A percentile compares a stretch with the other conserved stretches of the same genome.
phyloP scores from a whole-genome alignment of 2,888 invertebrate species.

The Timandra comae region DNA sequence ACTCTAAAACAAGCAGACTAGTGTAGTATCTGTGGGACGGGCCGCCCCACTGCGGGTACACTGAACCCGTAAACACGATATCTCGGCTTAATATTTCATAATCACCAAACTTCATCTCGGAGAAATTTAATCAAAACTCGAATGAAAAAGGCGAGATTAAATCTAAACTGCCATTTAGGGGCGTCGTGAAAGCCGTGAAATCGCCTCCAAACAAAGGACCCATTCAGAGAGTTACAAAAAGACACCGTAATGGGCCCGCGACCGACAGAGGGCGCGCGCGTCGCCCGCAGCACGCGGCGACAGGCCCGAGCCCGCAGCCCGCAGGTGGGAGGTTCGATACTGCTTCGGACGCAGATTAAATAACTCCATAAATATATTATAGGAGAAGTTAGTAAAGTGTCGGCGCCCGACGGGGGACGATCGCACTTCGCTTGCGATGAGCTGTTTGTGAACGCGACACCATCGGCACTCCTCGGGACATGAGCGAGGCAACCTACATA shows the following conservation, averaged over 20 bases:
- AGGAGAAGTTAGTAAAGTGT: conserved; percentile 23
- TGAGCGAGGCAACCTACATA: no score
- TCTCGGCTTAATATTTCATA: not conserved
- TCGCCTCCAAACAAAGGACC: conserved; percentile 16
- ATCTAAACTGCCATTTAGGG: conserved; percentile 24
- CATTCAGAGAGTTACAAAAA: conserved; percentile 18
- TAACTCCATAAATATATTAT: conserved; percentile 33
- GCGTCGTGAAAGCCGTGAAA: conserved; percentile 13
- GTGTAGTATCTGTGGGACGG: no score
- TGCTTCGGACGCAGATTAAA: conserved; percentile 13
- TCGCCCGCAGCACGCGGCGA: no score
- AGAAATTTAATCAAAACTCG: conserved; percentile 28
- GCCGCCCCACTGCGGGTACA: no score
- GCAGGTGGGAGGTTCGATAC: no score
- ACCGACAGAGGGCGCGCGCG: no score
- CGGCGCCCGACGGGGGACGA: conserved; percentile 8
- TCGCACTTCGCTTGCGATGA: no score
- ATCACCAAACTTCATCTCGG: conserved; percentile 10
- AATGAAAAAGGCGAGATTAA: conserved; percentile 32
- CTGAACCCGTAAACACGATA: no score
- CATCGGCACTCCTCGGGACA: no score
- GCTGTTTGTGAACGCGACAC: no score
- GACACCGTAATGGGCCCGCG: conserved; percentile 7
- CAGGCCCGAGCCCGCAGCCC: no score
- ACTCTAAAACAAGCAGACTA: no score